Conservation (phyloP, 2,888 invertebrate genomes). For the Lasioglossum figueresi region DNA sequence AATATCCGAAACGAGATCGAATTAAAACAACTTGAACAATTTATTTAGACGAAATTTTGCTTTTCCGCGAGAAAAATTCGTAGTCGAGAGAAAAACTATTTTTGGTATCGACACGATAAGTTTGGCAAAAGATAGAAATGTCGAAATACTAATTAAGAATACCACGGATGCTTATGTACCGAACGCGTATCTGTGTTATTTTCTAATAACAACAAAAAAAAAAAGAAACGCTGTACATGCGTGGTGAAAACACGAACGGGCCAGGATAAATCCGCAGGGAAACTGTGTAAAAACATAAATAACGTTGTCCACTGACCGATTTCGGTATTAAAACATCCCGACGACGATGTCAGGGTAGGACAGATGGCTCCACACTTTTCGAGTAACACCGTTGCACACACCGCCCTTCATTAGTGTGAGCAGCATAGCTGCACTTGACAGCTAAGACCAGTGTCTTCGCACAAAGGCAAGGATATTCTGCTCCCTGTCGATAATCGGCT, state of each 20-base stretch:
- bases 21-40: not conserved
- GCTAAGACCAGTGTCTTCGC: conserved; percentile 71
- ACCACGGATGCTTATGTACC: not conserved
- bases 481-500: conserved; percentile 57
- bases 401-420: conserved; percentile 70
- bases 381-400: conserved; percentile 64
- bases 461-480: conserved; percentile 68
- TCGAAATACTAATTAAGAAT: not conserved
- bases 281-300: conserved; percentile 46
- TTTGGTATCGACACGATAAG: not conserved
- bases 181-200: not conserved
- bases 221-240: not conserved
- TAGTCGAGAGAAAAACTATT: not conserved
- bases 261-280: not conserved
- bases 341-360: conserved; percentile 59
- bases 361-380: conserved; percentile 67
- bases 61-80: not conserved
- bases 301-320: conserved; percentile 51
- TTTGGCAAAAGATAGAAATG: not conserved
- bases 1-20: not conserved
- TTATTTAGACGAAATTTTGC: not conserved
- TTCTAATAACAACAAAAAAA: not conserved
- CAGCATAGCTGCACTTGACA: conserved; percentile 73
- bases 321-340: conserved; percentile 58
- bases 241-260: not conserved